Evolutionary conservation across 2,888 invertebrate genomes (phyloP), one percentile per base, ranked within the genome.

Genomic region (Germaria angustata): DNA sequence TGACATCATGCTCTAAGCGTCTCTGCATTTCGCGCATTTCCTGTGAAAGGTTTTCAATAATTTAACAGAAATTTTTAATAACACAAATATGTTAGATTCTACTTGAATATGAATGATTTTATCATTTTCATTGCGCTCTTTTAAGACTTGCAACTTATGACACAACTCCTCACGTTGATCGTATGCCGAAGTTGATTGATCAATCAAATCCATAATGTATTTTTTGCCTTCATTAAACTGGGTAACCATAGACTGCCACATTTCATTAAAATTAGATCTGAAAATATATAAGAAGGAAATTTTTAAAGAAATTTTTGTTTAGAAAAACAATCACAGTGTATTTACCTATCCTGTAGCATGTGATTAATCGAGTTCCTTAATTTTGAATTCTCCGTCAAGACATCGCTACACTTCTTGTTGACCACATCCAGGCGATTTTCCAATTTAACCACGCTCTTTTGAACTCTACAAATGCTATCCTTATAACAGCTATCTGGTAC

Each of bases 11-110:
- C 88, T 97, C 97, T 41, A 98, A 91, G 80, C 96, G 95, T 0
- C 97, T 92, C 87, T 97, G 95, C 73, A 98, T 93, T 88, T 97
- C 97, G 55, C 97, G 94, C 93, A 97, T 97, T 92, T 97, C 97
- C 92, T 95, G n/a, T 17, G 17, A 68, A n/a, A 9, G 1, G 6
- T 41, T 44, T 41, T 61, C 11, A 24, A 51, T 7, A n/a, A 22
- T 51, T 24, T 28, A 7, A 13, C 5, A 28, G 2, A 6, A 28
- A 28, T 15, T 7, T 51, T 28, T 0, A 28, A 51, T 46, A 46
- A 15, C 1, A 28, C 7, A 9, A 32, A 34, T 39, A 24, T 39
- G 6, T 4, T 0, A 8, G 41, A 22, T 22, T 15, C 2, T 65
- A 92, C 94, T 86, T 93, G 93, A 44, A 94, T 93, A 87, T 95